Evolutionary conservation across 2,113 vertebrate genomes (phyloP), one percentile per base, ranked within the genome.

Genomic region (Pipa parva): DNA sequence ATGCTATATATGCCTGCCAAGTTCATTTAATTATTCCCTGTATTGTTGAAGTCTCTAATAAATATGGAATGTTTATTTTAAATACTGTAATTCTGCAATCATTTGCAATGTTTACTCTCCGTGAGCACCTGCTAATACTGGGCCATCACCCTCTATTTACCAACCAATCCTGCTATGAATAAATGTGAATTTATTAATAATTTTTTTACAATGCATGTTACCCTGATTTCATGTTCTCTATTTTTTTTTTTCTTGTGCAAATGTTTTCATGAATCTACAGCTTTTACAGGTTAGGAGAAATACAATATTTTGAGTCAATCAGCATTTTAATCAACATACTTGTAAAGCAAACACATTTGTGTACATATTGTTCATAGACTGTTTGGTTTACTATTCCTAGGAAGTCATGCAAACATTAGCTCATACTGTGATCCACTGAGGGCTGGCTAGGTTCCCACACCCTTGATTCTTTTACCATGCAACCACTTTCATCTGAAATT

Each of bases 331-430:
- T 17, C 15, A 42, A 42, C n/a, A 42, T 3, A 42, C 17, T 42
- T 42, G 39, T 42, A n/a, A 42, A 42, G 39, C n/a, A 42, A 42
- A 42, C 39, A 42, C 39, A n/a, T 42, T 42, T 42, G 39, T n/a
- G 39, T 42, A 18, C 39, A 18, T 42, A 42, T 42, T 42, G 39
- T 42, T 42, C 39, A 42, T 42, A 42, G 39, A 42, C 15, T 42
- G 39, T 42, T 42, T 42, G 39, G 39, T 42, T 42, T 42, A 42
- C 39, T n/a, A 42, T 42, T 42, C 39, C 39, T 42, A 42, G 39
- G 13, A 15, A 42, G 17, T 1, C 15, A 17, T 42, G 39, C n/a
- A 42, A 42, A 42, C 39, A 42, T 13, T 36, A 36, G 9, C 33
- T 18, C 39, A 42, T n/a, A 15, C 39, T 42, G 17, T 42, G 3